Percentiles rank a stretch among this genome's conserved stretches.
These are phyloP conservation scores for Pyrrhia umbra DNA, from an alignment of 2,888 invertebrate genomes.

Conservation along the genomic window DNA sequence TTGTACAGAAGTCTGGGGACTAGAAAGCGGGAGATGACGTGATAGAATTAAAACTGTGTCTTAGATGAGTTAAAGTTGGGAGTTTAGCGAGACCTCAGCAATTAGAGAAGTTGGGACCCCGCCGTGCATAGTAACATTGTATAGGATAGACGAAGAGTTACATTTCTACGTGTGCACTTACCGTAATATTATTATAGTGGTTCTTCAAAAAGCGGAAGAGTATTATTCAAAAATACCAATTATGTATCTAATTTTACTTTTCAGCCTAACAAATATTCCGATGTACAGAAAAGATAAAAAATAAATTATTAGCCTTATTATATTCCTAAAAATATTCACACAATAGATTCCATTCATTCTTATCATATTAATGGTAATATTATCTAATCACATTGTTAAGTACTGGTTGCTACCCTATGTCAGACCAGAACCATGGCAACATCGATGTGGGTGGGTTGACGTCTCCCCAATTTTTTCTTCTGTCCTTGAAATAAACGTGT, in stretches of 20 bases:
- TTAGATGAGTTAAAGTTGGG: slow-evolving; percentile 39
- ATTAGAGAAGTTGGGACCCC: slow-evolving; percentile 44
- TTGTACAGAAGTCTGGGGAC: slow-evolving; percentile 41
- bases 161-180: slow-evolving; percentile 37
- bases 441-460: neutral
- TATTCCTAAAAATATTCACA: neutral
- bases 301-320: too few species aligned
- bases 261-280: too few species aligned
- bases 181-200: slow-evolving; percentile 3
- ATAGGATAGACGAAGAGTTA: slow-evolving; percentile 9
- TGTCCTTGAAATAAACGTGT: slow-evolving; percentile 9
- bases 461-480: slow-evolving; percentile 6
- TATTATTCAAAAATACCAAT: too few species aligned
- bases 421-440: neutral
- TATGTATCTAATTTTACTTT: too few species aligned
- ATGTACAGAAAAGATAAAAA: too few species aligned
- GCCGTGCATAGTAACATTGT: slow-evolving; percentile 23
- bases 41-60: slow-evolving; percentile 54
- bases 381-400: neutral
- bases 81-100: slow-evolving; percentile 43
- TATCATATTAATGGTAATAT: neutral
- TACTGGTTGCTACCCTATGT: neutral
- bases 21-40: slow-evolving; percentile 52
- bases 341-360: neutral
- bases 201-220: neutral